Conservation (phyloP, 1,140 invertebrate genomes). For the Drosophila repleta region DNA sequence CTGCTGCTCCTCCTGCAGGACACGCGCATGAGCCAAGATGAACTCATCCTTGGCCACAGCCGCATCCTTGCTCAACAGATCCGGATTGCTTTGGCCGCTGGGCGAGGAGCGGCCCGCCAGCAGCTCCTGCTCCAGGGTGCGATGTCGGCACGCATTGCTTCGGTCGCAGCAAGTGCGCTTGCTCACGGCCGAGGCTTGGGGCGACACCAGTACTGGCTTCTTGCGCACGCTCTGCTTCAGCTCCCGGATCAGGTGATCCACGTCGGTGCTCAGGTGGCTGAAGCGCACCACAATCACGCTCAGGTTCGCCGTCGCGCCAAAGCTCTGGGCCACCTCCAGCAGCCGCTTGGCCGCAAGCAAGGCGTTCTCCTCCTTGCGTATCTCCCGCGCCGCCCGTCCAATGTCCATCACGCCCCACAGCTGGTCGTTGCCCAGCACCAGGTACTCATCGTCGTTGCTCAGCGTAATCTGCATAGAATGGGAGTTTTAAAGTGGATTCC, state of each 20-base stretch:
- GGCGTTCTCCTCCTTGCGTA: constrained; percentile 89
- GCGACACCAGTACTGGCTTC: constrained; percentile 78
- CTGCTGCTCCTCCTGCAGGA: constrained; percentile 85
- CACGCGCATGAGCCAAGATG: constrained; percentile 71
- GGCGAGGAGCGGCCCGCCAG: constrained; percentile 90
- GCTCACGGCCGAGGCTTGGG: constrained; percentile 84
- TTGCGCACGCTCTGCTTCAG: constrained; percentile 88
- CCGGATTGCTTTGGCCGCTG: constrained; percentile 91
- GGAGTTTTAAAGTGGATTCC: background rate
- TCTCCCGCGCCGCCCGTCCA: constrained; percentile 90
- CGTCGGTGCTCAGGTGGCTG: constrained; percentile 87
- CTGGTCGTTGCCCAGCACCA: constrained; percentile 91
- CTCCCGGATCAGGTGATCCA: constrained; percentile 90
- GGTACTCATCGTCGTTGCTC: constrained; percentile 92
- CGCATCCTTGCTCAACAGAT: constrained; percentile 83
- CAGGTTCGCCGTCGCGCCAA: constrained; percentile 91
- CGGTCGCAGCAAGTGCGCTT: constrained; percentile 87
- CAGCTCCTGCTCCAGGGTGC: constrained; percentile 62
- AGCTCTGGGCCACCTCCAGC: constrained; percentile 92
- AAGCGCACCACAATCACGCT: constrained; percentile 91
- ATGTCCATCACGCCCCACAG: constrained; percentile 91
- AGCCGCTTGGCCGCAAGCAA: constrained; percentile 91
- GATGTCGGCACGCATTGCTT: constrained; percentile 87
- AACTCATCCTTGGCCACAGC: constrained; percentile 61
- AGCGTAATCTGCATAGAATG: constrained; percentile 84